Conservation (phyloP, 2,113 vertebrate species). For the Steatornis caripensis region DNA sequence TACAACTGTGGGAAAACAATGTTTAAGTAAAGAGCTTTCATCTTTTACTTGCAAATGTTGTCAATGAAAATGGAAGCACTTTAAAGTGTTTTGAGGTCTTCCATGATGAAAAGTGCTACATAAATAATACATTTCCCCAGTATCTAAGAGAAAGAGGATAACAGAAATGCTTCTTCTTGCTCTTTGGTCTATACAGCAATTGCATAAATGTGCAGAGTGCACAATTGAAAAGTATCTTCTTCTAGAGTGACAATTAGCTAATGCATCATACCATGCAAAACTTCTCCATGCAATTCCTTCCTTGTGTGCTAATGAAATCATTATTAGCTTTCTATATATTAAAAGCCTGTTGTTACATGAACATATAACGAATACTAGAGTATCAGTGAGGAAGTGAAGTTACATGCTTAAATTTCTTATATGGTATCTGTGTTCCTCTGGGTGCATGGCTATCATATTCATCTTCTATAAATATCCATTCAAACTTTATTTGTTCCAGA, state of each 20-base stretch:
- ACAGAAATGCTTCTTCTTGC: not conserved
- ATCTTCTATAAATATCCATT: not conserved
- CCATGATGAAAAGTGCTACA: not conserved
- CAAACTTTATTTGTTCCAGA: not conserved
- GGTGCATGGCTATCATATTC: not conserved
- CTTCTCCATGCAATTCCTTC: not conserved
- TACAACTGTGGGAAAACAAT: not conserved
- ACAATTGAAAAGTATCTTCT: not conserved
- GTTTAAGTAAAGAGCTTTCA: constrained; percentile 6
- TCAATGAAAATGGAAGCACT: not conserved
- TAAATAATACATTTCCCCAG: not conserved
- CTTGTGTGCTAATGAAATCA: not conserved
- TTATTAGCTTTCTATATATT: not conserved
- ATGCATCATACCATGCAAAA: not conserved
- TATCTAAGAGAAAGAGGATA: not conserved
- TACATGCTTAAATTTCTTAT: not conserved
- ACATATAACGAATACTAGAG: not conserved
- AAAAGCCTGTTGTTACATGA: not conserved
- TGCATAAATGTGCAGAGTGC: not conserved
- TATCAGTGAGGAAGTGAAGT: not conserved
- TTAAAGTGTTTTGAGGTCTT: not conserved
- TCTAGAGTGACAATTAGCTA: not conserved
- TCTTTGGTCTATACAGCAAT: not conserved
- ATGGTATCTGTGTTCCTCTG: not conserved
- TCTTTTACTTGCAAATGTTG: not conserved